phyloP scores from a whole-genome alignment of 2,113 vertebrate species.

The Saimiri boliviensis region DNA sequence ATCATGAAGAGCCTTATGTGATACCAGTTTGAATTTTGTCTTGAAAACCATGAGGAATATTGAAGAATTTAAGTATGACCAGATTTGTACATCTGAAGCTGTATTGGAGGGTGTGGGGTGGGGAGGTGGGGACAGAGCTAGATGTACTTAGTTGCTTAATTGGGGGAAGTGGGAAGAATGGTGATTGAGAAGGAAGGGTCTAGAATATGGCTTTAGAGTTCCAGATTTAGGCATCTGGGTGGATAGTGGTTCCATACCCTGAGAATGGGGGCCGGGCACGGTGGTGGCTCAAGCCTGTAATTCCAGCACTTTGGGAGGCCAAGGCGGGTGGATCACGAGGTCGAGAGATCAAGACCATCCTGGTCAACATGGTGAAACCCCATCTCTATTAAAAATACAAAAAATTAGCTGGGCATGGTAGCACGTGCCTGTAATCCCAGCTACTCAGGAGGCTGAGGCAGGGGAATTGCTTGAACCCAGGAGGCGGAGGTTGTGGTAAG shows the following conservation, averaged over 20 bases:
- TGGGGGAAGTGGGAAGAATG: background rate
- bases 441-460: too few species aligned
- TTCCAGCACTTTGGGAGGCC: too few species aligned
- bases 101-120: background rate
- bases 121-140: background rate
- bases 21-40: slow-evolving; percentile 2
- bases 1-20: background rate
- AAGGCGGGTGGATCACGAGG: too few species aligned
- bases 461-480: too few species aligned
- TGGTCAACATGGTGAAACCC: too few species aligned
- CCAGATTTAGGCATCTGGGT: background rate
- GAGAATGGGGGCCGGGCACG: too few species aligned
- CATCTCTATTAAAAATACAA: too few species aligned
- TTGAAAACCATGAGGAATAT: background rate
- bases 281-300: too few species aligned
- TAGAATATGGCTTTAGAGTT: slow-evolving; percentile 26
- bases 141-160: background rate
- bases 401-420: too few species aligned
- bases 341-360: too few species aligned
- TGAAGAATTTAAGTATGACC: slow-evolving; percentile 5
- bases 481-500: too few species aligned
- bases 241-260: background rate
- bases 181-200: background rate
- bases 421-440: too few species aligned
- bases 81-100: slow-evolving; percentile 17